phyloP scores from a whole-genome alignment of 2,888 invertebrate genomes.

The Pseudococcus viburni region DNA sequence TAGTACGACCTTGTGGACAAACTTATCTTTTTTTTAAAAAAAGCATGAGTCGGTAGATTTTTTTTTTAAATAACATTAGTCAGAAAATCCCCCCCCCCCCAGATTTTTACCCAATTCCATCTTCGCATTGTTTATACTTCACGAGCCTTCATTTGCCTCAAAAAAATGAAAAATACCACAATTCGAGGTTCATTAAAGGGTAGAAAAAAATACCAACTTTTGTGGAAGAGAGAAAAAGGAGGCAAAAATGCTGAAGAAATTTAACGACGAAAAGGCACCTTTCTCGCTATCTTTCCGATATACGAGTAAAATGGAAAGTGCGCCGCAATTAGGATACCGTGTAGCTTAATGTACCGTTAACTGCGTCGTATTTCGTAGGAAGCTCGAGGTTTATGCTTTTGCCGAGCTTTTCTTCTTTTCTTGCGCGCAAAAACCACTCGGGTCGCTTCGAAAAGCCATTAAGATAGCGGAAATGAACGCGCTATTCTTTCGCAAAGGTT shows the following conservation, averaged over 20 bases:
- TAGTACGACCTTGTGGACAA: too few species aligned
- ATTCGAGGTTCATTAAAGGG: neutral
- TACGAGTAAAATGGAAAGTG: slow-evolving; percentile 62
- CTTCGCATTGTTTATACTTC: too few species aligned
- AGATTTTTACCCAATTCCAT: too few species aligned
- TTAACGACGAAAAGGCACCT: neutral
- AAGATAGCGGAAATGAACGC: slow-evolving; percentile 65
- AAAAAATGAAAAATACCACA: neutral
- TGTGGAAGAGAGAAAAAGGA: neutral
- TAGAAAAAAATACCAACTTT: neutral
- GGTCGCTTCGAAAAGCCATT: slow-evolving; percentile 64
- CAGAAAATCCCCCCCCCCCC: too few species aligned
- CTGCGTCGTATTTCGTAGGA: slow-evolving; percentile 61
- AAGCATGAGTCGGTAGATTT: too few species aligned
- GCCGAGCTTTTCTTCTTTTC: slow-evolving; percentile 52
- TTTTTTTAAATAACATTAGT: too few species aligned
- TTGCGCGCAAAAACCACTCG: slow-evolving; percentile 42
- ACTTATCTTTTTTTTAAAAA: too few species aligned
- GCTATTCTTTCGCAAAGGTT: slow-evolving; percentile 60
- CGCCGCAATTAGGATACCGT: slow-evolving; percentile 64
- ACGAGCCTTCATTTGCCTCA: neutral
- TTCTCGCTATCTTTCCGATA: slow-evolving; percentile 25
- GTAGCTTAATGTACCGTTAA: slow-evolving; percentile 65
- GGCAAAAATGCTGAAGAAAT: slow-evolving; percentile 34
- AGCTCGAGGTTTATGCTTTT: slow-evolving; percentile 31